Evolutionary conservation across 2,113 vertebrate genomes (phyloP).

Genomic region (Panurus biarmicus): DNA sequence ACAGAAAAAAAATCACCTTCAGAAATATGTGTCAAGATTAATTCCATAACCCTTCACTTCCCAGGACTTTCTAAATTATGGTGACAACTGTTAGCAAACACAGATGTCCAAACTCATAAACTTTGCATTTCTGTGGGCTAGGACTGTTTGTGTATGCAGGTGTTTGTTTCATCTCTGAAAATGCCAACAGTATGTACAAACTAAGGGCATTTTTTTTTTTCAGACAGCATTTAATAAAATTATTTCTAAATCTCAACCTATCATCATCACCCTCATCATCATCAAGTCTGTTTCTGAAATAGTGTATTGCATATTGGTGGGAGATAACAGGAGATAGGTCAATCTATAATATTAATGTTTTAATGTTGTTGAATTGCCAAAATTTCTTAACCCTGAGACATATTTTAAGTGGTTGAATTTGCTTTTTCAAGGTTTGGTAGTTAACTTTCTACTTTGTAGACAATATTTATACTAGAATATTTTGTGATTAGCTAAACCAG

Average conservation of each 20-base stretch:
- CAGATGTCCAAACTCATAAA: conserved; percentile 58
- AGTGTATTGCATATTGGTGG: neutral
- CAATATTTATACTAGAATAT: neutral
- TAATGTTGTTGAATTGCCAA: neutral
- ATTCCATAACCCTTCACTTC: conserved; percentile 15
- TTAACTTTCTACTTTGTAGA: neutral
- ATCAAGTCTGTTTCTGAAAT: neutral
- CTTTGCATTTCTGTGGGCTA: conserved; percentile 13
- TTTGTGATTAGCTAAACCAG: neutral
- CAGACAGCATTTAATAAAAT: neutral
- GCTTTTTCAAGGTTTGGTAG: neutral
- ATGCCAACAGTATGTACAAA: neutral
- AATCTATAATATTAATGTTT: neutral
- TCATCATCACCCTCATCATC: neutral
- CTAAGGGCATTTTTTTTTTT: neutral
- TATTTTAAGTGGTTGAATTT: neutral
- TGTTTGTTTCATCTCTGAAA: conserved; percentile 35
- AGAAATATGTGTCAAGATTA: conserved; percentile 30
- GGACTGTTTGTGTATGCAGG: neutral
- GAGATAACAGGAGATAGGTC: neutral
- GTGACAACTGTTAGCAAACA: conserved; percentile 53
- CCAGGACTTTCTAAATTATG: conserved; percentile 35
- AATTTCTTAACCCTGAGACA: neutral
- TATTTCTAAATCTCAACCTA: neutral
- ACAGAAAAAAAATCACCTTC: neutral